Evolutionary conservation across 30 jellyfish, hydroid and myxozoan species (phyloP), one percentile per base, ranked within the genome.

Genomic region (Aurelia sp.): DNA sequence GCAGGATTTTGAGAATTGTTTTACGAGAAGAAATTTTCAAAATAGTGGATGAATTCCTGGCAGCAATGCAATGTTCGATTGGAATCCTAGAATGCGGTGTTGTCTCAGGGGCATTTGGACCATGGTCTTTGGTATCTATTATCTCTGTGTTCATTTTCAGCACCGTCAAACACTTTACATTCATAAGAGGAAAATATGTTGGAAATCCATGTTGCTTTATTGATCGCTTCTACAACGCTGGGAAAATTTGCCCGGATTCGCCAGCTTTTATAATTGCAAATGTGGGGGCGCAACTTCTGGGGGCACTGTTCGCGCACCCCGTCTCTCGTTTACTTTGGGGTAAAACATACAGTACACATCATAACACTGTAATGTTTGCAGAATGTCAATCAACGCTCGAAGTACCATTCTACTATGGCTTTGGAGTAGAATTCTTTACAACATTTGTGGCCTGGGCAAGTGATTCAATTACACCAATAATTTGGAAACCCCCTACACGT

Each of bases 401-500:
- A n/a, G 93, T 82, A 7, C 73, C 90, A 8, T 78, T 78, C 35
- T 13, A 48, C 63, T 70, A 65, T 78, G 96, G 96, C 27, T 78
- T 88, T 30, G 40, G 64, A 18, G 86, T 82, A 20, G 98, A 93
- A 59, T 65, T 79, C 53, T 30, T 85, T 12, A 87, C 96, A 17
- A 70, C 90, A 6, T 64, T 84, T 41, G 35, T 76, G 17, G 93
- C 95, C 73, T 78, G 86, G 82, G 13, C 78, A 23, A 37, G 82
- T 23, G 98, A 93, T 71, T 74, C 76, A 27, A 20, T 71, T 3
- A 85, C 95, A 22, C 96, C 98, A 11, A 19, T 71, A 50, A 84
- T 31, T 47, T 20, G 81, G 81, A 88, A 87, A 83, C 97, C 97
- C 57, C 89, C 93, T 21, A 89, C 84, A 0, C 90, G 98, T n/a